A percentile compares a stretch with the other conserved stretches of the same genome.
Evolutionary conservation across 2,888 invertebrate species (phyloP).

Genomic region (Teinopalpus imperialis): DNA sequence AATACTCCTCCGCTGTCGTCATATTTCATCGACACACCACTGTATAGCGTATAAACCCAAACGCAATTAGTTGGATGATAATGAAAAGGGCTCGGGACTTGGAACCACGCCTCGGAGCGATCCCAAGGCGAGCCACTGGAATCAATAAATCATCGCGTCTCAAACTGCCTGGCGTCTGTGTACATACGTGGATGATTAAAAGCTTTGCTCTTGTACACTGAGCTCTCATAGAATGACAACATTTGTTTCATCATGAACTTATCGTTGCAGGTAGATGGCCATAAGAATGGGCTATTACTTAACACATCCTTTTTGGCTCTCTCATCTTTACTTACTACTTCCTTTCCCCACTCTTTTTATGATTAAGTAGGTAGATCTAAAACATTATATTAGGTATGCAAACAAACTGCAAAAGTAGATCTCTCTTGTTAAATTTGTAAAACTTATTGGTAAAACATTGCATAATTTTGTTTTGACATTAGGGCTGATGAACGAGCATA

Average conservation of each 20-base stretch:
- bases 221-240: constrained; percentile 22
- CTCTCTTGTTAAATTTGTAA: too few species aligned
- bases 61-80: constrained; percentile 64
- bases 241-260: background rate
- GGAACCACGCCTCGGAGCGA: constrained; percentile 48
- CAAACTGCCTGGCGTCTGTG: constrained; percentile 55
- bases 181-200: constrained; percentile 27
- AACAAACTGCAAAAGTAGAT: too few species aligned
- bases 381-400: too few species aligned
- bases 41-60: constrained; percentile 30
- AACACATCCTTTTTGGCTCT: too few species aligned
- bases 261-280: too few species aligned
- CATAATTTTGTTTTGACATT: too few species aligned
- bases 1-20: constrained; percentile 16
- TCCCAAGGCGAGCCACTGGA: constrained; percentile 54
- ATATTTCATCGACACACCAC: constrained; percentile 20
- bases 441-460: too few species aligned
- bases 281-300: too few species aligned
- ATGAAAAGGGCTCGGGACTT: constrained; percentile 59
- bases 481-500: too few species aligned
- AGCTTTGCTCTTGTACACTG: constrained; percentile 31
- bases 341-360: too few species aligned
- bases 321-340: too few species aligned
- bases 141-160: constrained; percentile 76
- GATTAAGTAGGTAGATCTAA: too few species aligned